These are phyloP conservation scores for Hesperia comma DNA, from an alignment of 2,888 invertebrate species.

Conservation along the genomic window DNA sequence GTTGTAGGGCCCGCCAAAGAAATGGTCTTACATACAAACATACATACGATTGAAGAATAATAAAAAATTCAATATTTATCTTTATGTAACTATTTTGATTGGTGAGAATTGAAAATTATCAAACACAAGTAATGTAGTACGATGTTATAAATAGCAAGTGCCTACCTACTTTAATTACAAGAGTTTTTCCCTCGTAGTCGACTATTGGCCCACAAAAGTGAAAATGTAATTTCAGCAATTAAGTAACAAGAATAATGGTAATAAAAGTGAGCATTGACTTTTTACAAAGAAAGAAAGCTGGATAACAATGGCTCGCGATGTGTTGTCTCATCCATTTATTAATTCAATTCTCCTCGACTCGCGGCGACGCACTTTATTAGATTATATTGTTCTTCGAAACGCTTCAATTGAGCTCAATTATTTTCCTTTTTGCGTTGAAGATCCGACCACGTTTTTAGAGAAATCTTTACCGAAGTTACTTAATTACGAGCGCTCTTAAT, in stretches of 20 bases:
- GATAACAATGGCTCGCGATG: conserved; percentile 61
- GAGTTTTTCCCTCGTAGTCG: conserved; percentile 14
- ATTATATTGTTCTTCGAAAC: conserved; percentile 64
- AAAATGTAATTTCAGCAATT: conserved; percentile 40
- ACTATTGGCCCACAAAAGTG: conserved; percentile 39
- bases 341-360: conserved; percentile 58
- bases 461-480: conserved; percentile 49
- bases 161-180: neutral
- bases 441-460: conserved; percentile 50
- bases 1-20: too few species aligned
- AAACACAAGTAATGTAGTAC: too few species aligned
- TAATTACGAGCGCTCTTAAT: conserved; percentile 18
- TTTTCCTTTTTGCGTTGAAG: conserved; percentile 58
- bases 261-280: conserved; percentile 58
- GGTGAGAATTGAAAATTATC: too few species aligned
- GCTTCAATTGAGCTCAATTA: conserved; percentile 69
- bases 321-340: conserved; percentile 53
- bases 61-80: too few species aligned
- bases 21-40: too few species aligned
- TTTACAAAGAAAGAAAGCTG: conserved; percentile 70
- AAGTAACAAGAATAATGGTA: conserved; percentile 48
- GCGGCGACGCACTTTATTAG: conserved; percentile 56
- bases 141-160: too few species aligned
- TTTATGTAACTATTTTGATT: too few species aligned
- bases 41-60: too few species aligned